These are phyloP conservation scores for Dasysyrphus tricinctus DNA, from an alignment of 2,888 invertebrate species.

Conservation along the genomic window DNA sequence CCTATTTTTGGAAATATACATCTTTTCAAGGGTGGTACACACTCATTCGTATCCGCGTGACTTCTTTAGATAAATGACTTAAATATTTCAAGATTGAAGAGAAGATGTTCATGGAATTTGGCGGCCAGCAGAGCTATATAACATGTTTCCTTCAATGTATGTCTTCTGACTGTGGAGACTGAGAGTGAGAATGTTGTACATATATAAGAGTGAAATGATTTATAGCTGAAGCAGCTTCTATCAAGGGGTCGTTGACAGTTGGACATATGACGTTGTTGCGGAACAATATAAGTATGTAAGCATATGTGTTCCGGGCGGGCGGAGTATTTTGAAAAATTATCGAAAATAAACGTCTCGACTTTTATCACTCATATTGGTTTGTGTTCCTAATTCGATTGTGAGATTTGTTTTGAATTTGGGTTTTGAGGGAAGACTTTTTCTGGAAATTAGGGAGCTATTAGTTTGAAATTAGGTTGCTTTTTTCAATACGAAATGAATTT, in stretches of 20 bases:
- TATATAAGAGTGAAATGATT: constrained; percentile 44
- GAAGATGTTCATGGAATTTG: constrained; percentile 45
- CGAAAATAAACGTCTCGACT: constrained; percentile 39
- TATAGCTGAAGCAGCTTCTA: constrained; percentile 48
- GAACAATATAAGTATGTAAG: neutral
- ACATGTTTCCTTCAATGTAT: neutral
- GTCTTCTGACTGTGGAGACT: neutral
- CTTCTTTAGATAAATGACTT: constrained; percentile 33
- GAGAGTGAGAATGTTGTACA: neutral
- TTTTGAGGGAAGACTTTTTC: neutral
- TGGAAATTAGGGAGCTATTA: constrained; percentile 45
- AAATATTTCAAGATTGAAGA: constrained; percentile 49
- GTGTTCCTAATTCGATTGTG: constrained; percentile 27
- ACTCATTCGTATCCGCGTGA: constrained; percentile 28
- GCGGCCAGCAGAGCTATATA: neutral
- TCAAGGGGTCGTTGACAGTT: constrained; percentile 66
- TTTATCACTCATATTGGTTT: constrained; percentile 38
- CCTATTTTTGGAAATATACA: constrained; percentile 60
- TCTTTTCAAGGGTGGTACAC: constrained; percentile 18
- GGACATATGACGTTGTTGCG: constrained; percentile 64
- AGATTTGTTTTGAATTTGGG: neutral
- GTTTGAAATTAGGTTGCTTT: constrained; percentile 22
- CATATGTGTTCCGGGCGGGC: constrained; percentile 28
- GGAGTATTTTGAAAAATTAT: constrained; percentile 28
- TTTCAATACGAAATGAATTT: no score